Conservation (phyloP, 2,797 vertebrate species). For the Helicolenus hilgendorfi region DNA sequence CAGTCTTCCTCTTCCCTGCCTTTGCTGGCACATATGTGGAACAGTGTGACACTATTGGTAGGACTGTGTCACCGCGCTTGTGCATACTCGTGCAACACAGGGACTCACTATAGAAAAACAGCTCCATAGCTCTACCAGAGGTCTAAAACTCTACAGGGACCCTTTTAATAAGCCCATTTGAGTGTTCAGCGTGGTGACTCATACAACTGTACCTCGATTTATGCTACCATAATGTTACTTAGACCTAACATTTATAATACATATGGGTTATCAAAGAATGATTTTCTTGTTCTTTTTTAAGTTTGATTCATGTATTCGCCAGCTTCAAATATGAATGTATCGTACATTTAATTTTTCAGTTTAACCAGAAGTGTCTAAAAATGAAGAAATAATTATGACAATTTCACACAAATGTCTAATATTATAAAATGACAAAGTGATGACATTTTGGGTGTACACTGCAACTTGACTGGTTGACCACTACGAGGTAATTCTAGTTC, state of each 20-base stretch:
- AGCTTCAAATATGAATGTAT: background rate
- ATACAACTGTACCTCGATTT: background rate
- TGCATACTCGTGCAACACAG: background rate
- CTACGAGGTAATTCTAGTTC: background rate
- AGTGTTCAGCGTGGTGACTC: background rate
- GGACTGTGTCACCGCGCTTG: background rate
- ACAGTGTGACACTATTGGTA: background rate
- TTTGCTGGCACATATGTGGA: background rate
- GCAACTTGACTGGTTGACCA: no score
- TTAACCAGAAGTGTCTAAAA: background rate
- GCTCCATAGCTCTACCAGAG: background rate
- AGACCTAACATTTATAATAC: background rate
- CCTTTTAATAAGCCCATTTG: background rate
- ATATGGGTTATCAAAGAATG: background rate
- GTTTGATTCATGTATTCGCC: background rate
- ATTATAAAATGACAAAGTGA: no score
- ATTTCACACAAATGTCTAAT: no score
- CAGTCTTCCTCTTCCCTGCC: background rate
- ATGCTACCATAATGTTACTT: background rate
- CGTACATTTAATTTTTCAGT: background rate
- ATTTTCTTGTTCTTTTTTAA: background rate
- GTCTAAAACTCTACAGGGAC: background rate
- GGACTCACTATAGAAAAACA: background rate
- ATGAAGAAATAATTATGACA: no score
- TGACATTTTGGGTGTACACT: no score